A percentile compares a stretch with the other conserved stretches of the same genome.
These are phyloP conservation scores for Sebastes kiyomatsui DNA, from an alignment of 2,797 vertebrate genomes.

Conservation along the genomic window DNA sequence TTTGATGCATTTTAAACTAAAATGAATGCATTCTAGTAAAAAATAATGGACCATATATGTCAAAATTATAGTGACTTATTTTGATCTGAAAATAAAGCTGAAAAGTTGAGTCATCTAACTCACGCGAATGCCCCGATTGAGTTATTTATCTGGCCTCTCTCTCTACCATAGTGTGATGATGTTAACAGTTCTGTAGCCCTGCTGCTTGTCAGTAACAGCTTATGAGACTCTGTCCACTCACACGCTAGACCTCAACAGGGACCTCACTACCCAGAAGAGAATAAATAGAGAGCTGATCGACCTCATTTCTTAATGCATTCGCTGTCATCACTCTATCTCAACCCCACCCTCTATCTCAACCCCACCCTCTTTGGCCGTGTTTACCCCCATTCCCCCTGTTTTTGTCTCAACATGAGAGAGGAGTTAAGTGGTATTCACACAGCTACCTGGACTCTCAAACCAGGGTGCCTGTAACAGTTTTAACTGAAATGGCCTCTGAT, in stretches of 20 bases:
- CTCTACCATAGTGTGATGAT: neutral
- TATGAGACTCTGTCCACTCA: constrained; percentile 8
- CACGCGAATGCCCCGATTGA: neutral
- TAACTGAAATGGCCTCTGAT: neutral
- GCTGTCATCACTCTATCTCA: constrained; percentile 38
- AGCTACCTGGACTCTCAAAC: neutral
- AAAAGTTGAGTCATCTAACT: neutral
- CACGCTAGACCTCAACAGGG: constrained; percentile 6
- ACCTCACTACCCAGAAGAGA: constrained; percentile 11
- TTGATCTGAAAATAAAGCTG: neutral
- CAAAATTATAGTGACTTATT: neutral
- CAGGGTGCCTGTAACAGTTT: neutral
- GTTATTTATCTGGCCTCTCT: constrained; percentile 9
- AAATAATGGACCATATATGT: neutral
- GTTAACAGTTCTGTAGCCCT: constrained; percentile 13
- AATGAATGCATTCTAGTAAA: neutral
- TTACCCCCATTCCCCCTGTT: constrained; percentile 13
- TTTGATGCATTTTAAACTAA: neutral
- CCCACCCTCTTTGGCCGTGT: constrained; percentile 17
- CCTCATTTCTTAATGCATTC: constrained; percentile 17
- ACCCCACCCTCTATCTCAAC: constrained; percentile 6
- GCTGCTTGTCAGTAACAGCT: constrained; percentile 60
- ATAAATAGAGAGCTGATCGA: constrained; percentile 27
- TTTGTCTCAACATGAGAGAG: constrained; percentile 67
- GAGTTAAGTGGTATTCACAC: constrained; percentile 59